These are phyloP conservation scores for Gallinago paraguaiae DNA, from an alignment of 2,113 vertebrate species.

Conservation along the genomic window DNA sequence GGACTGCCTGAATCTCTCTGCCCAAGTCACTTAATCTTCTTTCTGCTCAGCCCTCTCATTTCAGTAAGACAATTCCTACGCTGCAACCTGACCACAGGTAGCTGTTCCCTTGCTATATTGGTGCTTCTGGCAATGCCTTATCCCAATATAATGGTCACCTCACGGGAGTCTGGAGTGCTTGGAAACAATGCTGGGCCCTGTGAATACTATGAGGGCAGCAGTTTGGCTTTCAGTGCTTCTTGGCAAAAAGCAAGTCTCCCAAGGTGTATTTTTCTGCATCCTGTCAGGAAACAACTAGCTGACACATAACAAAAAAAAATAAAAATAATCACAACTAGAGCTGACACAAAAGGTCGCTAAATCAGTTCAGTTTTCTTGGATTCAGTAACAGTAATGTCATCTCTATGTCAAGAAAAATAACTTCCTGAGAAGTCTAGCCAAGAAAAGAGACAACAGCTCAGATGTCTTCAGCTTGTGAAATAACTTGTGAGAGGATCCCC, in stretches of 20 bases:
- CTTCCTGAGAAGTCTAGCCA: neutral
- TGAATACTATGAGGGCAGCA: neutral
- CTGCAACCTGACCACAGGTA: neutral
- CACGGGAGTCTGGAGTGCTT: neutral
- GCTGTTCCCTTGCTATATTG: neutral
- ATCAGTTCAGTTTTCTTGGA: neutral
- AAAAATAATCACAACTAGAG: neutral
- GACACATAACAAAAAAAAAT: neutral
- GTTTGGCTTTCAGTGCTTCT: neutral
- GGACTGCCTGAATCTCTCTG: neutral
- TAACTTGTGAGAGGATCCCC: neutral
- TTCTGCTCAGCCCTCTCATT: neutral
- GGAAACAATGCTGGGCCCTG: neutral
- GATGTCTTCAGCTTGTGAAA: neutral
- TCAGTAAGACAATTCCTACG: neutral
- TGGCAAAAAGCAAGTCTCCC: neutral
- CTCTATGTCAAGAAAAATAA: neutral
- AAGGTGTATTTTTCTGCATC: neutral
- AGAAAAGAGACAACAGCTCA: neutral
- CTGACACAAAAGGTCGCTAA: conserved; percentile 9
- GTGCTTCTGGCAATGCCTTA: neutral
- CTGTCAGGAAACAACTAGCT: neutral
- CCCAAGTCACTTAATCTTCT: neutral
- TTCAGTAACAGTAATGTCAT: neutral
- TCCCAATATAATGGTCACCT: neutral